Evolutionary conservation across 2,888 invertebrate genomes (phyloP).

Genomic region (Nemoura dubitans): DNA sequence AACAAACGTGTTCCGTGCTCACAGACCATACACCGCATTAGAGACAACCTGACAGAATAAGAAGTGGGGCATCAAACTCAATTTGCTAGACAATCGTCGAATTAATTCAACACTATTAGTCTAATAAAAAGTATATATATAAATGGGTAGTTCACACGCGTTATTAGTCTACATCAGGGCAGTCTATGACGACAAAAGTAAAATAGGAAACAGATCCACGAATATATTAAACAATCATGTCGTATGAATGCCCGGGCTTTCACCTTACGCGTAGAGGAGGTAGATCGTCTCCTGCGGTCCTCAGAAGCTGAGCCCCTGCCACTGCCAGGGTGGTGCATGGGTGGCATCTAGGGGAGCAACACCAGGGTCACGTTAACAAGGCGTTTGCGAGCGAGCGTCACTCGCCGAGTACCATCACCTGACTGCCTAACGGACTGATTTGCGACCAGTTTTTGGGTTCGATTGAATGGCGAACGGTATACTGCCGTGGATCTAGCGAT

Average conservation of each 20-base stretch:
- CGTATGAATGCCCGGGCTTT: constrained; percentile 19
- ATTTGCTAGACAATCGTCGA: not conserved
- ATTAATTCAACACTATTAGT: constrained; percentile 22
- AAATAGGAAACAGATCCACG: not conserved
- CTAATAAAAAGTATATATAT: constrained; percentile 18
- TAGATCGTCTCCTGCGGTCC: constrained; percentile 15
- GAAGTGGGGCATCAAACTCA: constrained; percentile 28
- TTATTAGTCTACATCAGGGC: constrained; percentile 20
- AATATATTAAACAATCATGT: constrained; percentile 34
- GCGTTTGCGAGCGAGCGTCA: not conserved
- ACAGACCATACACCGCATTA: constrained; percentile 15
- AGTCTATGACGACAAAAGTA: constrained; percentile 1
- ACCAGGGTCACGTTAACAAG: not conserved
- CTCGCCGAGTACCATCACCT: not conserved
- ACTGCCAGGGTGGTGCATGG: constrained; percentile 33
- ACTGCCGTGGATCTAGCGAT: not conserved
- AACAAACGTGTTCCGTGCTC: constrained; percentile 33
- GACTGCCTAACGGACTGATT: not conserved
- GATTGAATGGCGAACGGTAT: too few relatives aligned
- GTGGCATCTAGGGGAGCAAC: constrained; percentile 33
- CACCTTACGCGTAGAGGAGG: constrained; percentile 31
- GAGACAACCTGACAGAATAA: constrained; percentile 28
- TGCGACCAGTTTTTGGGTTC: too few relatives aligned
- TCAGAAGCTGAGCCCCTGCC: constrained; percentile 15
- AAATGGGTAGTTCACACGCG: constrained; percentile 20